Base-by-base conservation (phyloP, 1,140 invertebrate species). In the Scylla paramamosain region DNA sequence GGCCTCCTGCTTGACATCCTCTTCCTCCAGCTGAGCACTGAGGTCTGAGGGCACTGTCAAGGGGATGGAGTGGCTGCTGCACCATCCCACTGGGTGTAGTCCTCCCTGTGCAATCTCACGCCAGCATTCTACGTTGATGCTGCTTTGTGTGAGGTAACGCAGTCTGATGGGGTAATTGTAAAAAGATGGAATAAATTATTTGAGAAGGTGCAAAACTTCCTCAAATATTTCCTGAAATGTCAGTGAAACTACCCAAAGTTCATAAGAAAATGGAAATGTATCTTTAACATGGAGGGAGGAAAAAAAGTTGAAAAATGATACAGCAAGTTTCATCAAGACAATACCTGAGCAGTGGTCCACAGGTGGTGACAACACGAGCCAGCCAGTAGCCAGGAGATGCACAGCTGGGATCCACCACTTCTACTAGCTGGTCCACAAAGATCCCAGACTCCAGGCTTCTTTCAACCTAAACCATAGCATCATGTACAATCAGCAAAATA, bases 331-430 rank as follows among this genome's bases (percentile, higher is more conserved):
- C 39, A 39, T 39, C 6, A 39, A 39, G 39, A 39, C 52, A 39
- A 16, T 92, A 95, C 94, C 94, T 95, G 10, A 95, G 46, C 83
- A 95, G 39, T 48, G 94, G 94, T 7, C 94, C 94, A 82, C 94
- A 95, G 20, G 91, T 95, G 29, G 94, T 95, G 46, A 95, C 91
- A 67, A 95, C 91, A n/a, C 83, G 92, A n/a, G 94, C 91, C 25
- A 92, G 52, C 94, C 94, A 95, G 32, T 95, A 95, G 39, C 91
- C 91, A 20, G 52, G n/a, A 3, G 91, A n/a, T 7, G 20, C 32
- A n/a, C 88, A 32, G 28, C 39, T 28, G 12, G 83, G 28, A 29
- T 95, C 83, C 46, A 93, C 91, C 7, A 95, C 91, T 46, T 95
- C 94, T 20, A 95, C 29, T 31, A 95, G n/a, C 82, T 95, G 94